Conservation (phyloP, 2,888 invertebrate species). For the Adela reaumurella region DNA sequence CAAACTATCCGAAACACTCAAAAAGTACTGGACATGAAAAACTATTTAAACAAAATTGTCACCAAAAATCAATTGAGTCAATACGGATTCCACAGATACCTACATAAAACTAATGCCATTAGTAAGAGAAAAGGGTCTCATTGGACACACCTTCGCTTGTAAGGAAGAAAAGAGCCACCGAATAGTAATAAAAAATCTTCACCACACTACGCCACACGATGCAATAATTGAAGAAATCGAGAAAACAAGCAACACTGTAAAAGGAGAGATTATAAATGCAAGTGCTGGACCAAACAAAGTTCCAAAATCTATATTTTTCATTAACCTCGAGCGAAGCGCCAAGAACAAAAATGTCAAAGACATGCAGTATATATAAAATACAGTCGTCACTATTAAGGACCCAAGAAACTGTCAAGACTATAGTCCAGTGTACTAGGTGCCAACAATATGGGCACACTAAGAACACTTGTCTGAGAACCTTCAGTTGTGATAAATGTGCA, state of each 20-base stretch:
- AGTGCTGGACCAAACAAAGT: constrained; percentile 8
- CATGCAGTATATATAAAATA: too few relatives aligned
- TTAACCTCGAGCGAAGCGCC: constrained; percentile 3
- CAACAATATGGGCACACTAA: too few relatives aligned
- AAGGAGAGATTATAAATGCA: constrained; percentile 13
- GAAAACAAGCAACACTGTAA: constrained; percentile 13
- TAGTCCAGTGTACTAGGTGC: too few relatives aligned
- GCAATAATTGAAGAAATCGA: constrained; percentile 8
- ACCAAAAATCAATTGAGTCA: too few relatives aligned
- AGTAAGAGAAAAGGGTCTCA: constrained; percentile 3
- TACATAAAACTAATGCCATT: constrained; percentile 7
- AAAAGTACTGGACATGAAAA: too few relatives aligned
- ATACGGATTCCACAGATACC: not conserved
- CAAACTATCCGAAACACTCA: too few relatives aligned
- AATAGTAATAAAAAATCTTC: constrained; percentile 9
- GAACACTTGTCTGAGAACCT: too few relatives aligned
- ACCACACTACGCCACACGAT: constrained; percentile 5
- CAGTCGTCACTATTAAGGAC: too few relatives aligned
- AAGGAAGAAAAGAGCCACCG: constrained; percentile 6
- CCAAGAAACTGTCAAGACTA: too few relatives aligned
- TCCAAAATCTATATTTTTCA: constrained; percentile 4
- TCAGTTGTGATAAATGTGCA: too few relatives aligned
- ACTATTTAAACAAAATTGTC: too few relatives aligned
- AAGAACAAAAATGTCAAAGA: constrained; percentile 2
- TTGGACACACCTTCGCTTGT: constrained; percentile 8